Base-by-base conservation (phyloP, 2,113 vertebrate genomes). In the Pedionomus torquatus region DNA sequence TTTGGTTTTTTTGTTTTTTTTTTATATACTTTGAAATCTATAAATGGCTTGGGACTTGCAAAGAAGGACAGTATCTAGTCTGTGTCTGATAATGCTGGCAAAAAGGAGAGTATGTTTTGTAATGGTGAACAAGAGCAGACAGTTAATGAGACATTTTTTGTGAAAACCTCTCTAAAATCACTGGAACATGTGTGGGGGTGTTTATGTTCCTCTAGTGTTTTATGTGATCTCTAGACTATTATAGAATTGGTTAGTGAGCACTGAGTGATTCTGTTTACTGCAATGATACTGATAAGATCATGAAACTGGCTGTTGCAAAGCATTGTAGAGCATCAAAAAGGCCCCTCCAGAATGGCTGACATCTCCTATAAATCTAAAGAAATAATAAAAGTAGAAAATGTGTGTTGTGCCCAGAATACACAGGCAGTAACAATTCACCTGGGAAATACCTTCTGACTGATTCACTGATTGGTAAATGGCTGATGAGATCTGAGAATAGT, bases 381-480 rank as follows among this genome's bases (percentile, higher is more conserved):
- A 95, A 94, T 79, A 93, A 93, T 80, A 77, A 77, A 93, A 69
- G 30, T 23, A 72, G 81, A 65, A 89, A 65, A 83, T 44, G 5
- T n/a, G 10, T 69, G 68, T 68, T 85, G 66, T 81, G 52, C 69
- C 60, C 11, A 16, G 77, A 87, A 57, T 68, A 85, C 19, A 37
- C 9, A 55, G 58, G 51, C 28, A 39, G 31, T 74, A 93, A 58
- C 71, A 43, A 21, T 55, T 91, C 81, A 91, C 78, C 66, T 91
- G 89, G 89, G 91, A 94, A 97, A 85, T 91, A 82, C 37, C 37
- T 93, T 82, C 37, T 72, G 61, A 84, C 64, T 71, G 83, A 70
- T 89, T 74, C 28, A 44, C 72, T 74, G 72, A n/a, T 78, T 76
- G 23, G 78, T 69, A 80, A 92, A 68, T 52, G 6, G 84, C 43